phyloP scores from a whole-genome alignment of 1,140 invertebrate genomes.

The Dendroctonus ponderosae region DNA sequence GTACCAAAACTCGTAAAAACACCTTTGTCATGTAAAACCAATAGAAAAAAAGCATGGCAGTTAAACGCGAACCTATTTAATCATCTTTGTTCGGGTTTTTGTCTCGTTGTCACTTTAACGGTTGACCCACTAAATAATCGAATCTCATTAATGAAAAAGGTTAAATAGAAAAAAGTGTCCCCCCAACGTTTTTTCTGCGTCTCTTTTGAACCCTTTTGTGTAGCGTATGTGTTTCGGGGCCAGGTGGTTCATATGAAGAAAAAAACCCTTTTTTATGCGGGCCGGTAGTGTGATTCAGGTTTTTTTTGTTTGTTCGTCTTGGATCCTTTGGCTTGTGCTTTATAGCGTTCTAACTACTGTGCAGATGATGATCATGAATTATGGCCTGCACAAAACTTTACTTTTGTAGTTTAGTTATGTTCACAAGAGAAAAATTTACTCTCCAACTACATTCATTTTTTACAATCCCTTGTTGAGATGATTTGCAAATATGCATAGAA shows the following conservation, averaged over 20 bases:
- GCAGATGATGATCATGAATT: not conserved
- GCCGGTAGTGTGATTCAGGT: constrained; percentile 28
- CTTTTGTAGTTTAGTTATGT: no score
- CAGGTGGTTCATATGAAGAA: constrained; percentile 17
- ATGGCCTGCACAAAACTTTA: no score
- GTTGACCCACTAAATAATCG: constrained; percentile 33
- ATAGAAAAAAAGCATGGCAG: constrained; percentile 20
- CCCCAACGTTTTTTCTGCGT: constrained; percentile 25
- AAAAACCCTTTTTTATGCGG: constrained; percentile 32
- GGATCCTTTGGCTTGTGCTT: constrained; percentile 31
- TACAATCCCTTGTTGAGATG: no score
- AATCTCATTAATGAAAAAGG: constrained; percentile 33
- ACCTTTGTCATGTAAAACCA: constrained; percentile 22
- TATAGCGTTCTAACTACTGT: not conserved
- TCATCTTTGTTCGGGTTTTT: constrained; percentile 20
- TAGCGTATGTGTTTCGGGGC: constrained; percentile 18
- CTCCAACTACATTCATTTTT: no score
- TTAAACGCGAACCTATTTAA: constrained; percentile 27
- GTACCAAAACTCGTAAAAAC: constrained; percentile 20
- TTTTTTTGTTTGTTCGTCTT: constrained; percentile 25
- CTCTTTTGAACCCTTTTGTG: constrained; percentile 23
- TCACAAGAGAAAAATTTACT: no score
- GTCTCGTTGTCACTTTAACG: constrained; percentile 26
- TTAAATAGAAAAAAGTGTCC: constrained; percentile 28
- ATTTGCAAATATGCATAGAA: no score